Evolutionary conservation across 2,888 invertebrate genomes (phyloP), one percentile per base, ranked within the genome.

Genomic region (Latheticus oryzae): DNA sequence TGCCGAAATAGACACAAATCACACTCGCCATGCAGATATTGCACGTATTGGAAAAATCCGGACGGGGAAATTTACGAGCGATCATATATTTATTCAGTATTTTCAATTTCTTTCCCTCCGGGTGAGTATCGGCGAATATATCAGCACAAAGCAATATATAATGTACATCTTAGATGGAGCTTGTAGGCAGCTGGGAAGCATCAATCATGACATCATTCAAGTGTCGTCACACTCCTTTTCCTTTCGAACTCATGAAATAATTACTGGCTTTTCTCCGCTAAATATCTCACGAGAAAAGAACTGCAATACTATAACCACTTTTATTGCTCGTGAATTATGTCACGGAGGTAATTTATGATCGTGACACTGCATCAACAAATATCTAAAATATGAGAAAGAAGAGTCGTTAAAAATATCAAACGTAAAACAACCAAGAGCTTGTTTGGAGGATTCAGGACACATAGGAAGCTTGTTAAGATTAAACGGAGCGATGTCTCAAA

Each of bases 11-110:
- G 66, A 67, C 69, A 69, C 71, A 72, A 72, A 73, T 73, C 73
- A 73, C 70, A 69, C 67, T 64, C 67, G 32, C 62, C 65, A 67
- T 69, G 66, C 60, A 66, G 68, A 70, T 71, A 67, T 60, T 63
- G 68, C 70, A 68, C 68, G 68, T 70, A 69, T 69, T 65, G 67
- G 71, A 70, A 72, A 73, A 72, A 73, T 71, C 72, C 70, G 60
- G 26, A 9, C 58, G 60, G 58, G 67, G 58, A 69, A 71, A 74
- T 73, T 74, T 73, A 74, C 70, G 72, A 68, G 62, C 71, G 69
- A 72, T 72, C 72, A 71, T 71, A 74, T 73, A 75, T 74, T 74
- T 74, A 73, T 73, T 71, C 72, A 66, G 70, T 68, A 71, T 74
- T 74, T 74, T 72, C 72, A 74, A 74, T 74, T 73, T 73, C 70